Evolutionary conservation across 1,140 invertebrate species (phyloP), one percentile per base, ranked within the genome.

Genomic region (Calycopis cecrops): DNA sequence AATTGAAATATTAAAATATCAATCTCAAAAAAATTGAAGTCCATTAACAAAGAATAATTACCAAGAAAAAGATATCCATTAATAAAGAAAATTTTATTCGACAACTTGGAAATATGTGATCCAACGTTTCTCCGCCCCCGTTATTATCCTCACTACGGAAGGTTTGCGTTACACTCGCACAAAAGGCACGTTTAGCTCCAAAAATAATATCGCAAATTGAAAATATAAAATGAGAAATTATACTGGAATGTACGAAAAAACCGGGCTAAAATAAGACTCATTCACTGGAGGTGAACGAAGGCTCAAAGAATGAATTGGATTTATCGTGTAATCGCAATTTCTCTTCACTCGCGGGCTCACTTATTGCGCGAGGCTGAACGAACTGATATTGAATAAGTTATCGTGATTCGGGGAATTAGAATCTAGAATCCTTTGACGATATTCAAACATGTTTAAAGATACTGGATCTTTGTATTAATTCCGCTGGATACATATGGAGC

Each of bases 251-350:
- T 53, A 14, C 18, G 52, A 50, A 53, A 28, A 61, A 61, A 52
- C 50, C 44, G 33, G 42, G 50, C 52, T 33, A 51, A 44, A 56
- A 54, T 56, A 60, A 54, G 28, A 63, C 38, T 63, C 52, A 52
- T 52, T 53, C 28, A 42, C 18, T 14, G 18, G 38, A 38, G 49
- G 50, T 51, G 55, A 61, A 63, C 55, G 48, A 71, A 63, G 63
- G 51, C 56, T 65, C 63, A 57, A 63, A 59, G 63, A 71, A 74
- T 71, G 72, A 77, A 79, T 77, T 79, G 67, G 67, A 81, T 79
- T 81, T 79, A 76, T 73, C 69, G 66, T 70, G 69, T 73, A 76
- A 73, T 77, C 67, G 64, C 63, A 71, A 76, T 73, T 77, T 71
- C 64, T 64, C 63, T 76, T 70, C 63, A 72, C 61, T 71, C 73